Conservation (phyloP, 2,113 vertebrate genomes). For the Clarias batrachus region DNA sequence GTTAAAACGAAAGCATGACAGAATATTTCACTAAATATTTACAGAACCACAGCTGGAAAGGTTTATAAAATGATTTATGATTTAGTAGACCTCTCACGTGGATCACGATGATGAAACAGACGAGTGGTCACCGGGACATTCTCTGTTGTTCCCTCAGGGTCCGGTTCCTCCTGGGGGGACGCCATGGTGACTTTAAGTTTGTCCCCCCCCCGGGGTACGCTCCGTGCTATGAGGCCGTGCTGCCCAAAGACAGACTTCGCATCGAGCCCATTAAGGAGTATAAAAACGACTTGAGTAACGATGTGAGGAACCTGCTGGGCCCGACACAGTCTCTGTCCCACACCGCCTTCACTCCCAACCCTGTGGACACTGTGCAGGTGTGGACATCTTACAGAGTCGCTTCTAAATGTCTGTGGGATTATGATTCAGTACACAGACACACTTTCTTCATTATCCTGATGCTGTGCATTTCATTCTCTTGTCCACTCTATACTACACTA, state of each 20-base stretch:
- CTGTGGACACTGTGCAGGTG: conserved; percentile 91
- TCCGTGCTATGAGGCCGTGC: conserved; percentile 84
- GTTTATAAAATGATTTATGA: neutral
- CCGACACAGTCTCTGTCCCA: conserved; percentile 87
- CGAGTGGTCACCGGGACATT: neutral
- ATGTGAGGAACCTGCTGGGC: conserved; percentile 81
- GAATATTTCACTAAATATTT: neutral
- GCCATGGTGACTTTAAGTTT: conserved; percentile 91
- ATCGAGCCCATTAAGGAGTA: conserved; percentile 91
- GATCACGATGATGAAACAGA: neutral
- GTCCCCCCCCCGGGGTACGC: conserved; percentile 87
- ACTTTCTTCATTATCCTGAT: neutral
- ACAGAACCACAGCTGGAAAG: neutral
- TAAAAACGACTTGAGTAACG: conserved; percentile 77
- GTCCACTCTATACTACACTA: neutral
- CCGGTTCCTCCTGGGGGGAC: conserved; percentile 86
- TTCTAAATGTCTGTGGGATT: neutral
- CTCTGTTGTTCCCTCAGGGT: conserved; percentile 66
- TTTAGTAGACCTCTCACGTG: too few relatives aligned
- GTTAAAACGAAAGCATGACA: neutral
- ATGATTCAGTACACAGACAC: neutral
- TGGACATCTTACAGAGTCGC: too few relatives aligned
- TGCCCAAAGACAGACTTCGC: conserved; percentile 82
- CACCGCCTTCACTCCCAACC: conserved; percentile 85
- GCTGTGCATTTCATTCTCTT: neutral